Evolutionary conservation across 2,113 vertebrate genomes (phyloP).

Genomic region (Tetraodon nigroviridis): DNA sequence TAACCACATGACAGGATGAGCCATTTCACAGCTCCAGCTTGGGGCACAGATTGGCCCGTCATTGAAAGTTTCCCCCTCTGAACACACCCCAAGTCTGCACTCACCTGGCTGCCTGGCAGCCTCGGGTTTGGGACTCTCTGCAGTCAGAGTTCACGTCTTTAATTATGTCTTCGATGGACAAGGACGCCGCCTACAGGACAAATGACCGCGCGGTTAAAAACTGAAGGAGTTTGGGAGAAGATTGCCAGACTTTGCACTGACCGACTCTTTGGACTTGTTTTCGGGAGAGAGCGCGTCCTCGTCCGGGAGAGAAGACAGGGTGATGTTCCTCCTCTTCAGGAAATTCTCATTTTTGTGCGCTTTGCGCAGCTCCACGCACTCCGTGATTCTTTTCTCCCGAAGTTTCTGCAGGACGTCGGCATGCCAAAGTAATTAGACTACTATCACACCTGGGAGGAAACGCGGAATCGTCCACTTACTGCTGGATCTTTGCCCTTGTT

Average conservation of each 20-base stretch:
- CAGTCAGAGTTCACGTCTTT: slow-evolving; percentile 67
- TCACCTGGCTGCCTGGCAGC: slow-evolving; percentile 86
- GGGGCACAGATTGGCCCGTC: no score
- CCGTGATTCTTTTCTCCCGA: slow-evolving; percentile 73
- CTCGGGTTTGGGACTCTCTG: slow-evolving; percentile 67
- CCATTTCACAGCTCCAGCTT: no score
- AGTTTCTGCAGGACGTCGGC: slow-evolving; percentile 64
- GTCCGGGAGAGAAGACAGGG: slow-evolving; percentile 38
- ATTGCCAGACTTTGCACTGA: slow-evolving; percentile 12
- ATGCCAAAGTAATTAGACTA: no score
- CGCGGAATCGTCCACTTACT: slow-evolving; percentile 65
- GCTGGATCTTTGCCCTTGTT: slow-evolving; percentile 81
- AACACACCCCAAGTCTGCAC: background rate
- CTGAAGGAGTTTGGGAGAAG: fast-evolving
- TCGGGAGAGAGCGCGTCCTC: slow-evolving; percentile 55
- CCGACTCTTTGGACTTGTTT: slow-evolving; percentile 40
- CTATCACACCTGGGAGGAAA: no score
- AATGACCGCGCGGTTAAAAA: background rate
- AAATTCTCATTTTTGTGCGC: slow-evolving; percentile 81
- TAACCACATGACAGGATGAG: background rate
- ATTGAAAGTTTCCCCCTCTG: background rate
- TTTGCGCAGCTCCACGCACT: slow-evolving; percentile 81
- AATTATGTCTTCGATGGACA: slow-evolving; percentile 75
- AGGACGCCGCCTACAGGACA: slow-evolving; percentile 56
- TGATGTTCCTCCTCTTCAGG: slow-evolving; percentile 82